Conservation (phyloP, 2,797 vertebrate genomes). For the Enteromius viviparus region DNA sequence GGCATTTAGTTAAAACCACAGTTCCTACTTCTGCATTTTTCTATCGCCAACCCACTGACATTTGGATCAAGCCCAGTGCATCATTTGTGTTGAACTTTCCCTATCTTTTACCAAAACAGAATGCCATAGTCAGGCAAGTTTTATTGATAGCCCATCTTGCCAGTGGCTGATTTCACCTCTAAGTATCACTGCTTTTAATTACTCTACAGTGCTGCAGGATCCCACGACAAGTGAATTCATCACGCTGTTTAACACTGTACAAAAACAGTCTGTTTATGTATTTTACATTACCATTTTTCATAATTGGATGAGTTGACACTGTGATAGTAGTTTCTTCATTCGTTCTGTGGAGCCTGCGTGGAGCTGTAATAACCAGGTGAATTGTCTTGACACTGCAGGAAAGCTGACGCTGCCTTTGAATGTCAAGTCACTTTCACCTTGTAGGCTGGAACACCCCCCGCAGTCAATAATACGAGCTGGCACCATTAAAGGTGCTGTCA, state of each 20-base stretch:
- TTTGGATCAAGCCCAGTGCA: background rate
- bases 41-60: background rate
- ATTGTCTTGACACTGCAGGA: slow-evolving; percentile 12
- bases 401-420: background rate
- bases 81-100: background rate
- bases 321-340: background rate
- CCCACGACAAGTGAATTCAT: background rate
- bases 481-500: slow-evolving; percentile 35
- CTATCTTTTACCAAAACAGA: background rate
- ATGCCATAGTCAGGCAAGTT: background rate
- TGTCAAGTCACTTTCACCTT: slow-evolving; percentile 28
- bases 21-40: background rate
- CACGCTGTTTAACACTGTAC: background rate
- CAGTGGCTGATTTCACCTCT: background rate
- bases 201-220: background rate
- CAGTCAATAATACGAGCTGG: slow-evolving; percentile 14
- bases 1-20: background rate
- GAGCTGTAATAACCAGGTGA: slow-evolving; percentile 6
- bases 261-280: background rate
- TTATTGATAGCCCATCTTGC: no score
- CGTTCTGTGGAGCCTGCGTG: background rate
- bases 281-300: background rate
- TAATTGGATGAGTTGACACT: background rate
- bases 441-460: background rate
- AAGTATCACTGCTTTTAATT: background rate